Percentiles rank a stretch among this genome's conserved stretches.
These are phyloP conservation scores for Chamaetylas fuelleborni DNA, from an alignment of 2,113 vertebrate genomes.

Conservation along the genomic window DNA sequence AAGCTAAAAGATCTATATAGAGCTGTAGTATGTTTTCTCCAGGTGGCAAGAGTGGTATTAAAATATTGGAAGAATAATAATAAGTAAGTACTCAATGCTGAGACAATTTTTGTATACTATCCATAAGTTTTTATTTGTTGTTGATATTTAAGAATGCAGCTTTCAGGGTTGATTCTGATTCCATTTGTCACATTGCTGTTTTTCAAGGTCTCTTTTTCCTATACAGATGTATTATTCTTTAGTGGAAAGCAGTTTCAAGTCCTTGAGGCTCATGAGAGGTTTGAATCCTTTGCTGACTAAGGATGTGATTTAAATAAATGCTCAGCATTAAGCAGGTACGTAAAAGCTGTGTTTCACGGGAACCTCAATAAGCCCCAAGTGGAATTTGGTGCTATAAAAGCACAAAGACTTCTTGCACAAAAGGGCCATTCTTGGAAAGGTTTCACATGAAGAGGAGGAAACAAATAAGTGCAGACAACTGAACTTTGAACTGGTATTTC, in stretches of 20 bases:
- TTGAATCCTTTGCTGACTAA: constrained; percentile 45
- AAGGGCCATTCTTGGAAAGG: not conserved
- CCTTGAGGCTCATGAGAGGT: not conserved
- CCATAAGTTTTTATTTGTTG: not conserved
- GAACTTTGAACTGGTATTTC: not conserved
- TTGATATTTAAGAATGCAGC: not conserved
- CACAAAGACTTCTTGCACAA: not conserved
- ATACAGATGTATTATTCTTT: not conserved
- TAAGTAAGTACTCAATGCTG: not conserved
- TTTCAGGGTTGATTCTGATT: not conserved
- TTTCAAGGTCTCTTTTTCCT: constrained; percentile 16
- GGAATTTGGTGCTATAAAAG: not conserved
- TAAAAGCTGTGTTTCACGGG: not conserved
- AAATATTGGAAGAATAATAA: not conserved
- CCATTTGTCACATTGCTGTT: not conserved
- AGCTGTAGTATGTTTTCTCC: not conserved
- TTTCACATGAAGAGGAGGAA: not conserved
- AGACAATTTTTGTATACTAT: not conserved
- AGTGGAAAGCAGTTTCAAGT: constrained; percentile 17
- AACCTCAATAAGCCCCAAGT: not conserved
- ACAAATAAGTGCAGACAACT: not conserved
- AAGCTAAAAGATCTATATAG: not conserved
- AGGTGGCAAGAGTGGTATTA: not conserved
- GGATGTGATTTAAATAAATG: not conserved
- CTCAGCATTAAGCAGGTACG: not conserved